A percentile compares a stretch with the other conserved stretches of the same genome.
These are phyloP conservation scores for Zaprionus nigranus DNA, from an alignment of 1,140 invertebrate genomes.

Conservation along the genomic window DNA sequence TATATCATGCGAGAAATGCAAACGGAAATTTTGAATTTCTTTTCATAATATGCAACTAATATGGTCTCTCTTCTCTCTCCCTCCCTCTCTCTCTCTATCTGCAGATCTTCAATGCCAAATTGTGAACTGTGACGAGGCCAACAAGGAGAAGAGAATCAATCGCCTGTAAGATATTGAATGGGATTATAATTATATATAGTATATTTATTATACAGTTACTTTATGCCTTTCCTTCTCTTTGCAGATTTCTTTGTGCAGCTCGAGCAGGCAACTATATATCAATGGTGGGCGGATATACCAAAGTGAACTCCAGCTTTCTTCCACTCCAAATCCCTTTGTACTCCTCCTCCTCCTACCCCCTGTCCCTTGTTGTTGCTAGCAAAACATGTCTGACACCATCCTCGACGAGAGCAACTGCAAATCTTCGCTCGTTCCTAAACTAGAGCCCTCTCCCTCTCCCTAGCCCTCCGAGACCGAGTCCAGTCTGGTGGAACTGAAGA, in stretches of 20 bases:
- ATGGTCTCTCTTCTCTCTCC: neutral
- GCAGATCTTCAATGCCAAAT: neutral
- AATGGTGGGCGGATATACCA: conserved; percentile 63
- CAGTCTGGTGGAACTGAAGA: neutral
- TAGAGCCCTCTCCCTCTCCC: neutral
- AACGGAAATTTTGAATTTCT: neutral
- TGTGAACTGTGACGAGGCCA: neutral
- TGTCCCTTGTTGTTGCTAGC: neutral
- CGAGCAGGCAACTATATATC: conserved; percentile 39
- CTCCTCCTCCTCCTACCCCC: conserved; percentile 23
- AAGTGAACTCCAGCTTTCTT: conserved; percentile 56
- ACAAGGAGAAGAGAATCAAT: conserved; percentile 2
- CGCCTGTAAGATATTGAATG: conserved; percentile 7
- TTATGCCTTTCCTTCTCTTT: neutral
- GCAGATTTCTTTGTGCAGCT: conserved; percentile 49
- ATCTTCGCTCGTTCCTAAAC: neutral
- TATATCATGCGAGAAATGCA: neutral
- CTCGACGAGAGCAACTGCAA: conserved; percentile 8
- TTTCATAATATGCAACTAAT: neutral
- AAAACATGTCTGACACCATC: conserved; percentile 67
- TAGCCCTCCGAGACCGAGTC: neutral
- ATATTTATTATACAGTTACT: neutral
- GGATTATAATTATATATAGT: neutral
- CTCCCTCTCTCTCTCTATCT: neutral
- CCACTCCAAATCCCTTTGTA: conserved; percentile 62